Base-by-base conservation (phyloP, 2,797 vertebrate species). In the Austrolebias charrua region DNA sequence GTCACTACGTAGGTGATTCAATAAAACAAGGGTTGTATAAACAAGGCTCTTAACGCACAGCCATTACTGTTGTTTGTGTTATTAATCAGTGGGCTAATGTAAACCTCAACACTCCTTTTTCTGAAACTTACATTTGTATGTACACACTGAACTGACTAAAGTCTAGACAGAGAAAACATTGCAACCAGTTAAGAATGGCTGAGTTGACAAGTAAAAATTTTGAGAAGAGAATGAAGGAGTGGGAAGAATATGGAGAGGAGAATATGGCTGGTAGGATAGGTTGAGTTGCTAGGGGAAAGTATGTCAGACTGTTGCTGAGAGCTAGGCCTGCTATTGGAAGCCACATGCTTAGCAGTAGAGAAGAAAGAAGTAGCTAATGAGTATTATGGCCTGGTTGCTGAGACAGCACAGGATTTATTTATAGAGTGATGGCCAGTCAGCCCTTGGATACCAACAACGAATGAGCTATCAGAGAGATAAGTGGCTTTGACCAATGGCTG, bases 331-430 rank as follows among this genome's bases (percentile, higher is more conserved):
- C 80, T 79, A 89, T 89, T 89, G 84, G 86, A 88, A 80, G 84
- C 82, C 73, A 74, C 78, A 84, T 78, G 83, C 83, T 82, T 76
- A 80, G 84, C 78, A 80, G 75, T 71, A 75, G 82, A 79, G 69
- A 81, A 80, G 79, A 78, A 83, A 84, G 83, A 84, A 85, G 82
- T 66, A 86, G 87, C 86, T 86, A 88, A 89, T 89, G 84, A 88
- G 78, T 86, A 83, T 80, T 88, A 84, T 84, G 77, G 82, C 90
- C 87, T 92, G 90, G 90, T 92, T 94, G 94, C 94, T 94, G 94
- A 94, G 92, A 92, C 93, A 94, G 94, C 93, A 94, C 89, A 88
- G 87, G 83, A 91, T 92, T 94, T 94, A 94, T 94, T 94, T 94
- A 93, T 94, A 94, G 93, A 92, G 92, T 68, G 86, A 89, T 92